Evolutionary conservation across 1,140 invertebrate genomes (phyloP), one percentile per base, ranked within the genome.

Genomic region (Latrodectus geometricus): DNA sequence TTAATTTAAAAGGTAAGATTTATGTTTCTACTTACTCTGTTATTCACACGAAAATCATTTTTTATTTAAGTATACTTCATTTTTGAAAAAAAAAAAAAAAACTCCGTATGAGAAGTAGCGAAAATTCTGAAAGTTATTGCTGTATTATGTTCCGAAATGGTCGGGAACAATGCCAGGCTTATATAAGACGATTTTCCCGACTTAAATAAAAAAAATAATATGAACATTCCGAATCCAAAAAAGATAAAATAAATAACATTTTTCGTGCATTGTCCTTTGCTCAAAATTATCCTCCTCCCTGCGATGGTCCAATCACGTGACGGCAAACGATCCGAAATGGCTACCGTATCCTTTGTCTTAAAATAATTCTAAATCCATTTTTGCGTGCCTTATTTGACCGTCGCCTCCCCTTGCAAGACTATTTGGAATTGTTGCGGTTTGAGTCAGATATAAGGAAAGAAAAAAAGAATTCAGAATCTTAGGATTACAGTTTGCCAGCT

Each of bases 351-450:
- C 17, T 61, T 61, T 61, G 54, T 61, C 54, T 61, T 61, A 14
- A 61, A 61, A 61, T 61, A 61, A 61, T 61, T 61, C 17, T 61
- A 61, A 61, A 61, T 61, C 54, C 54, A 61, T 61, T 61, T 61
- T 61, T 61, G 54, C 54, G 54, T 61, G 54, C 54, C 11, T 14
- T 61, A 61, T 17, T 61, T 61, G 54, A 61, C 54, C 54, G 54
- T 61, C 11, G 11, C 54, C 54, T 8, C 54, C 54, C 54, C 54
- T 14, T 3, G 35, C 35, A 35, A 35, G 35, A 35, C 35, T 35
- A 35, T 35, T 35, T 35, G 35, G 35, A 35, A 35, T 35, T 35
- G 35, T 35, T 35, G 35, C 35, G 35, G 35, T 35, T 35, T 35
- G 35, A 35, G 35, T 35, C 35, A 35, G 35, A 35, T 35, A 35